These are phyloP conservation scores for Hiodon alosoides DNA, from an alignment of 2,113 vertebrate species.

Conservation along the genomic window DNA sequence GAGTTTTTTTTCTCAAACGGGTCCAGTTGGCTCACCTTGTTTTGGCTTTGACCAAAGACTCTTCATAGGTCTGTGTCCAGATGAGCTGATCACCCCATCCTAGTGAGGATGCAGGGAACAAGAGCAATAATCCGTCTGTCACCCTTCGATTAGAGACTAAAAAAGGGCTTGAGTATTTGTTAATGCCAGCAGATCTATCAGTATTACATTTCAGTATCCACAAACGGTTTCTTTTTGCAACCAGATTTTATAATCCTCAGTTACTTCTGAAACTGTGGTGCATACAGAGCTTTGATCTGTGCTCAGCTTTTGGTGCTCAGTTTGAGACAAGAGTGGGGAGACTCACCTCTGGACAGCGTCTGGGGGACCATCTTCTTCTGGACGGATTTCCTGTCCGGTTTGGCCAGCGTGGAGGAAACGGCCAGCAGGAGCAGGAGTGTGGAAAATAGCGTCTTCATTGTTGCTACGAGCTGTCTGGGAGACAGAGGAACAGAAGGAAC, in stretches of 20 bases:
- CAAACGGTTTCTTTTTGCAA: not conserved
- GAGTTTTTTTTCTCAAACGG: not conserved
- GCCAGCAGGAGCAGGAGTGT: slow-evolving; percentile 66
- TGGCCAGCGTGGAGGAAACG: slow-evolving; percentile 65
- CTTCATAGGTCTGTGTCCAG: slow-evolving; percentile 94
- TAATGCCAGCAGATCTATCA: not conserved
- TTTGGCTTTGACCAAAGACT: slow-evolving; percentile 79
- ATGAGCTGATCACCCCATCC: slow-evolving; percentile 92
- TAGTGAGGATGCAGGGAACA: slow-evolving; percentile 37
- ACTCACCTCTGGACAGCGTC: slow-evolving; percentile 87
- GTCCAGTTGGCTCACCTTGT: slow-evolving; percentile 55
- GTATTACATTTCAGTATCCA: not conserved
- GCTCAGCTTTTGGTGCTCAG: not conserved
- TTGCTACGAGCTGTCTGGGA: slow-evolving; percentile 51
- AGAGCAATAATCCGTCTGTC: not conserved
- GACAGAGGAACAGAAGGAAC: not conserved
- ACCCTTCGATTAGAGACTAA: not conserved
- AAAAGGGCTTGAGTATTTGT: not conserved
- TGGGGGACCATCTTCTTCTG: slow-evolving; percentile 70
- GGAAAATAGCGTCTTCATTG: slow-evolving; percentile 65
- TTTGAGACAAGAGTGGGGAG: not conserved
- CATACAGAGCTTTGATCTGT: not conserved
- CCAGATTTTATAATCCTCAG: not conserved
- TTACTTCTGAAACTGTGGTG: not conserved
- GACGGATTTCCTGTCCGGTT: slow-evolving; percentile 62